Evolutionary conservation across 1,140 invertebrate genomes (phyloP).

Genomic region (Megalonaias nervosa): DNA sequence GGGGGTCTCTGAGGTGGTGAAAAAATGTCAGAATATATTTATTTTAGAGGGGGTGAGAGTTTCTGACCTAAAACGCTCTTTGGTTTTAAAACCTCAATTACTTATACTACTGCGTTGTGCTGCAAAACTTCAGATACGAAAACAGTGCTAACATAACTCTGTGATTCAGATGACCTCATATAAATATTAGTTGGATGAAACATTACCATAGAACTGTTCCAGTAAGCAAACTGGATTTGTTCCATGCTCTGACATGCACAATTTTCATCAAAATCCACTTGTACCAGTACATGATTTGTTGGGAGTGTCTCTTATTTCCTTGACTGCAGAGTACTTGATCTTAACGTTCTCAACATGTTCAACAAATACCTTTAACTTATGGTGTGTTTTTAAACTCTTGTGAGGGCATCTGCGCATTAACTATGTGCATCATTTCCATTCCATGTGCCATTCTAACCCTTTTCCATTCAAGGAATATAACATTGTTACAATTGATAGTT

Average conservation of each 20-base stretch:
- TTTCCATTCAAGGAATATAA: constrained; percentile 33
- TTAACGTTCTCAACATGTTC: constrained; percentile 17
- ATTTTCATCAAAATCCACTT: constrained; percentile 30
- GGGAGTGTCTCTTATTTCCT: constrained; percentile 25
- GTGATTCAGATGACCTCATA: background rate
- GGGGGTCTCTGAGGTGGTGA: too few relatives aligned
- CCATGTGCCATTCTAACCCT: background rate
- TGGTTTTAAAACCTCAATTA: too few relatives aligned
- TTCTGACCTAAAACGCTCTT: too few relatives aligned
- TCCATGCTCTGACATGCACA: constrained; percentile 11
- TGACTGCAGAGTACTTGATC: constrained; percentile 3
- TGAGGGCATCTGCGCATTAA: background rate
- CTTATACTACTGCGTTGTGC: too few relatives aligned
- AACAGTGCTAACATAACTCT: background rate
- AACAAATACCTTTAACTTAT: constrained; percentile 12
- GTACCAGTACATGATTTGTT: constrained; percentile 4
- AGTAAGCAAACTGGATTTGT: constrained; percentile 19
- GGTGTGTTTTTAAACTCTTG: constrained; percentile 11
- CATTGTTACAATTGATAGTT: background rate
- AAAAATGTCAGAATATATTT: too few relatives aligned
- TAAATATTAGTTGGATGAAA: constrained; percentile 12
- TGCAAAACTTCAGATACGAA: background rate
- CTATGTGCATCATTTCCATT: constrained; percentile 3
- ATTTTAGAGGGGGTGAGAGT: too few relatives aligned
- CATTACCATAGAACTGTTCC: constrained; percentile 2